phyloP scores from a whole-genome alignment of 2,888 invertebrate species.

The Apodemia mormo region DNA sequence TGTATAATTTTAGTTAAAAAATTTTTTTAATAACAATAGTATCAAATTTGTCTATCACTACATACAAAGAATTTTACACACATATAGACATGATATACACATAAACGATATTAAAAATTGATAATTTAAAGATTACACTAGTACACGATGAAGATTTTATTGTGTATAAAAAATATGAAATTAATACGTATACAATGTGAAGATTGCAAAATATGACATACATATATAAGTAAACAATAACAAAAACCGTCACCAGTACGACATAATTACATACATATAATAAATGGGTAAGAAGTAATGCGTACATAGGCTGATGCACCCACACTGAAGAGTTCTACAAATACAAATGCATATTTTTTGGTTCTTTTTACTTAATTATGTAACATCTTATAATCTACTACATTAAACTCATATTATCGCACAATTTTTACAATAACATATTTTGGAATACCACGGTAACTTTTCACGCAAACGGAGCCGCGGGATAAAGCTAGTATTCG shows the following conservation, averaged over 20 bases:
- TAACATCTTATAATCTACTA: background rate
- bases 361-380: background rate
- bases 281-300: conserved; percentile 3
- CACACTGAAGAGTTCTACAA: background rate
- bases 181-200: conserved; percentile 10
- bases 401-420: background rate
- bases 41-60: too few species aligned
- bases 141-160: background rate
- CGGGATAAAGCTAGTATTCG: background rate
- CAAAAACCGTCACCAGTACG: background rate
- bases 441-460: background rate
- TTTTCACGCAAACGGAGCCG: background rate
- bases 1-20: too few species aligned
- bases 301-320: background rate
- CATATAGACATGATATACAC: too few species aligned
- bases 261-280: conserved; percentile 8
- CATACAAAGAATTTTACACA: too few species aligned
- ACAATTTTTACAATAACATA: background rate
- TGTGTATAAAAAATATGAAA: background rate
- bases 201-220: conserved; percentile 35
- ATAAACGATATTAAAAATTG: too few species aligned
- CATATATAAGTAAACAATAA: conserved; percentile 28
- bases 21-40: too few species aligned
- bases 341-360: background rate
- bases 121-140: background rate